Evolutionary conservation across 2,888 invertebrate genomes (phyloP).

Genomic region (Xanthorhoe spadicearia): DNA sequence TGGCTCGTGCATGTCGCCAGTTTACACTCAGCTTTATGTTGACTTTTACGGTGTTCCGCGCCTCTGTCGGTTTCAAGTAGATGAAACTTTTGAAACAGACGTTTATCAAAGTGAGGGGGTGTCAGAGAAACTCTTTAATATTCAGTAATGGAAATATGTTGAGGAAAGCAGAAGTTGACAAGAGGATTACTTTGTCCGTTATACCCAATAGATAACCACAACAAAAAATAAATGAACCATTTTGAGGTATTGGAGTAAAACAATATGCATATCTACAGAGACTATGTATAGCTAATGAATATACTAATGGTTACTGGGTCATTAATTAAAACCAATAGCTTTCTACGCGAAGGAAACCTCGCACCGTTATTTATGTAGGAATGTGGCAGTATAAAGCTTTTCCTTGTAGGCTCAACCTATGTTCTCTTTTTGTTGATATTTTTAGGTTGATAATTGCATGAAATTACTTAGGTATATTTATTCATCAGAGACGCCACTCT

Average conservation of each 20-base stretch:
- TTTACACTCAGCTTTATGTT: constrained; percentile 49
- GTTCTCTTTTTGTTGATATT: not conserved
- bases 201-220: not conserved
- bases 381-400: constrained; percentile 40
- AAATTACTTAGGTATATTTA: not conserved
- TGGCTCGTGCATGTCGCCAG: constrained; percentile 47
- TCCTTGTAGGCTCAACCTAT: constrained; percentile 35
- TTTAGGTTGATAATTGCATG: not conserved
- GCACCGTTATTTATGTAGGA: constrained; percentile 39
- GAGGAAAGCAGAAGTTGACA: constrained; percentile 8
- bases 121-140: constrained; percentile 16
- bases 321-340: constrained; percentile 38
- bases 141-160: constrained; percentile 14
- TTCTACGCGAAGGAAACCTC: constrained; percentile 17
- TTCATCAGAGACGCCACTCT: not conserved
- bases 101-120: constrained; percentile 25
- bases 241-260: not conserved
- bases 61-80: constrained; percentile 28
- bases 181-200: not conserved
- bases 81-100: constrained; percentile 22
- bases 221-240: not conserved
- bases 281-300: constrained; percentile 18
- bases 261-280: not conserved
- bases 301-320: constrained; percentile 29
- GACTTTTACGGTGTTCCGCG: constrained; percentile 49